Evolutionary conservation across 2,888 invertebrate genomes (phyloP).

Genomic region (Hypomecis punctinalis): DNA sequence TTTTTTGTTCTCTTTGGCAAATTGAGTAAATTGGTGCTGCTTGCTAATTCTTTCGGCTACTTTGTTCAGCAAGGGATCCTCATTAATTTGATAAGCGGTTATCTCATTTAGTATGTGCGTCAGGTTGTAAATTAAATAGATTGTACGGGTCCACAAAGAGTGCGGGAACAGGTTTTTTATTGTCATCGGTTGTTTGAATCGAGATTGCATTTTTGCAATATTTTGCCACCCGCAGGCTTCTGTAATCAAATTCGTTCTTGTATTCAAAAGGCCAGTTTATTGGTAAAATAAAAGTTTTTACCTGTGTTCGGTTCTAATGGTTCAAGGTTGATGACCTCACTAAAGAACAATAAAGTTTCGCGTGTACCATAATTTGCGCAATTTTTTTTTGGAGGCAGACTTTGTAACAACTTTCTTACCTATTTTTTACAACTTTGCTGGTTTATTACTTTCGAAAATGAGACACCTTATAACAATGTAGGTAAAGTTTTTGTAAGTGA

Average conservation of each 20-base stretch:
- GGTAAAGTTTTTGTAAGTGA: too few species aligned
- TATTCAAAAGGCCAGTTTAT: slow-evolving; percentile 40
- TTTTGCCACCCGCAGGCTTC: slow-evolving; percentile 41
- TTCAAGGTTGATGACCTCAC: slow-evolving; percentile 19
- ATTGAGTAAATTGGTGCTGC: slow-evolving; percentile 69
- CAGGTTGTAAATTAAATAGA: slow-evolving; percentile 65
- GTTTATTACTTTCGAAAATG: too few species aligned
- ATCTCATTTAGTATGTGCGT: slow-evolving; percentile 56
- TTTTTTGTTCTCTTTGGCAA: slow-evolving; percentile 63
- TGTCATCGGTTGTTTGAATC: slow-evolving; percentile 44
- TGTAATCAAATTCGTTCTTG: slow-evolving; percentile 44
- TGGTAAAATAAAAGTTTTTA: slow-evolving; percentile 27
- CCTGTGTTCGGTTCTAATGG: slow-evolving; percentile 25
- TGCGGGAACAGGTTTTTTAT: slow-evolving; percentile 53
- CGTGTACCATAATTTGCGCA: too few species aligned
- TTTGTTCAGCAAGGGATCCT: slow-evolving; percentile 58
- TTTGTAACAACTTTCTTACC: too few species aligned
- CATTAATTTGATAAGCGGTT: slow-evolving; percentile 64
- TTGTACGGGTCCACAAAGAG: slow-evolving; percentile 54
- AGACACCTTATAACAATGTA: too few species aligned
- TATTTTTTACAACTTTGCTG: too few species aligned
- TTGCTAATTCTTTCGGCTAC: slow-evolving; percentile 62
- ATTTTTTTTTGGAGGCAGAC: too few species aligned
- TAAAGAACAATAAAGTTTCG: slow-evolving; percentile 3
- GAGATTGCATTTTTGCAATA: slow-evolving; percentile 48